Evolutionary conservation across 2,113 vertebrate species (phyloP), one percentile per base, ranked within the genome.

Genomic region (Callospermophilus lateralis): DNA sequence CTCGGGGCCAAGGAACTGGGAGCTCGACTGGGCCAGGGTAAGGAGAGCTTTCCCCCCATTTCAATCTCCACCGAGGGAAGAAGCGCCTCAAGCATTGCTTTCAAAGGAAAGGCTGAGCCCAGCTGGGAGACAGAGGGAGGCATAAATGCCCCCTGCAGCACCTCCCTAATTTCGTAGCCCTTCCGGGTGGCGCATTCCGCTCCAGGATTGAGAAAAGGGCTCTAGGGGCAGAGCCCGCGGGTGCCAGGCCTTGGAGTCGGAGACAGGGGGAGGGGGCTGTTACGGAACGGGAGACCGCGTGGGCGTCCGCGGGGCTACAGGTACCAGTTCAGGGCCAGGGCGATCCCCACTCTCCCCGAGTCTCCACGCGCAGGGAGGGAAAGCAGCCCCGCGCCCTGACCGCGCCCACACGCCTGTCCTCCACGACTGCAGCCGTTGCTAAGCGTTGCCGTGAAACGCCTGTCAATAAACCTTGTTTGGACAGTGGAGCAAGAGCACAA

Each of bases 381-480:
- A 32, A 53, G 16, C 48, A 7, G 80, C 65, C 65, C 90, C 1
- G 65, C 48, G 55, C n/a, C 28, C 73, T 24, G 55, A 76, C 94
- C 93, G 90, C 94, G 93, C 94, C 96, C 93, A 73, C 83, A 34
- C 22, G 58, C 39, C 93, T 7, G 89, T 77, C 74, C 70, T 80
- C 53, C 1, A 92, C 88, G 65, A 94, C 98, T 86, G 94, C 98
- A 89, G 76, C 93, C 86, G 98, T 98, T 97, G 98, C 98, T 97
- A 95, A 92, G 97, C 93, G 98, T 99, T 99, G 99, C 99, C 95
- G 98, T 39, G 99, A 99, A 98, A 99, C 98, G 98, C 98, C 97
- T 98, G 98, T 99, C 99, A 99, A 99, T 99, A 99, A 99, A 99
- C 88, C 96, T 93, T 99, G 98, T 98, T 99, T 99, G 98, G 98